Conservation (phyloP, 2,797 vertebrate genomes). For the Falco columbarius region DNA sequence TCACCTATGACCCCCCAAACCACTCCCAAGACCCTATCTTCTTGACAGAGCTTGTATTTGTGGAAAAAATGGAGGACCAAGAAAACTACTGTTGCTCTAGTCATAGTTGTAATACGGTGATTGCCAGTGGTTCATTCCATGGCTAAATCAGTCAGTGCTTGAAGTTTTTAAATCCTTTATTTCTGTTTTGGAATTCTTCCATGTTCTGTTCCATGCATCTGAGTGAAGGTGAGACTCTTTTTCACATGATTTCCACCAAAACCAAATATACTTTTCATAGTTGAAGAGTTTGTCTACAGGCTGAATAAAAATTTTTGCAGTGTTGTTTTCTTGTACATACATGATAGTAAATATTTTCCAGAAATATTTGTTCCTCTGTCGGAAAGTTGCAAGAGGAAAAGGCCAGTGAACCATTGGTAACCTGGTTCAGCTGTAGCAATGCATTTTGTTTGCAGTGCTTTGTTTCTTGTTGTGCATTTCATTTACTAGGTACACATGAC, state of each 20-base stretch:
- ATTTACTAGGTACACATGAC: conserved; percentile 20
- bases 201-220: not conserved
- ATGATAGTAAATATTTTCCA: not conserved
- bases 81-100: not conserved
- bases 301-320: not conserved
- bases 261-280: not conserved
- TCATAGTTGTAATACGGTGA: not conserved
- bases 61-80: not conserved
- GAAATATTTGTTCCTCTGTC: not conserved
- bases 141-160: not conserved
- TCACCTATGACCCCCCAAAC: not conserved
- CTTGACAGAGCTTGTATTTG: not conserved
- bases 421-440: not conserved
- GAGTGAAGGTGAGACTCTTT: not conserved
- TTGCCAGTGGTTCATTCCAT: not conserved
- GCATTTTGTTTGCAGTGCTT: conserved; percentile 18
- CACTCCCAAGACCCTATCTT: not conserved
- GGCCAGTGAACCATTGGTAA: not conserved
- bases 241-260: not conserved
- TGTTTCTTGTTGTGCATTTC: conserved; percentile 55
- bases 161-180: not conserved
- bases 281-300: not conserved
- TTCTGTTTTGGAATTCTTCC: not conserved
- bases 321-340: not conserved
- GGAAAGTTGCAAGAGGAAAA: not conserved